Evolutionary conservation across 1,140 invertebrate genomes (phyloP).

Genomic region (Drosophila tropicalis): DNA sequence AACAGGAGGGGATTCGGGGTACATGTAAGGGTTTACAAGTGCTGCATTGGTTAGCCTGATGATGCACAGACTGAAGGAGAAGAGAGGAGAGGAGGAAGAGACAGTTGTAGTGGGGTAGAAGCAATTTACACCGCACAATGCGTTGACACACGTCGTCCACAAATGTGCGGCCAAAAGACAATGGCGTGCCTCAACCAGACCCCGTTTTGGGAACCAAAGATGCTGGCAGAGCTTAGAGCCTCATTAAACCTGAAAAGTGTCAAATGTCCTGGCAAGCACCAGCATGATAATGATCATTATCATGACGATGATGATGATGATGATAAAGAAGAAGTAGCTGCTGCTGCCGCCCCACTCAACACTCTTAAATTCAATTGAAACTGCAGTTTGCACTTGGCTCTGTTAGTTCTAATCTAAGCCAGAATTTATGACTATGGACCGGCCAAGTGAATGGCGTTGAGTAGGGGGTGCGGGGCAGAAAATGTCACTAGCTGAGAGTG

Average conservation of each 20-base stretch:
- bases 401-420: constrained; percentile 62
- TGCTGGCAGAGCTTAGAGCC: constrained; percentile 54
- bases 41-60: constrained; percentile 66
- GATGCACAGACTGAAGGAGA: constrained; percentile 1
- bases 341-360: constrained; percentile 28
- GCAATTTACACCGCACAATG: constrained; percentile 80
- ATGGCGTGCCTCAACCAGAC: constrained; percentile 45
- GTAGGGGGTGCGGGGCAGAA: not conserved
- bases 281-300: constrained; percentile 23
- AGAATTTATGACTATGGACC: constrained; percentile 60
- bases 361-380: constrained; percentile 58
- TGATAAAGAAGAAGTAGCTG: constrained; percentile 19
- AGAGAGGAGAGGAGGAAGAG: not conserved
- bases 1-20: not conserved
- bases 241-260: constrained; percentile 80
- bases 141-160: constrained; percentile 78
- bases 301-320: too few species aligned
- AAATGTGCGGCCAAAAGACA: constrained; percentile 77
- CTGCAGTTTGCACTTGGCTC: constrained; percentile 26
- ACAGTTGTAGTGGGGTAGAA: constrained; percentile 24
- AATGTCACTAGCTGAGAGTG: not conserved
- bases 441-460: not conserved
- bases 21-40: constrained; percentile 41
- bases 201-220: constrained; percentile 21
- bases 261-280: constrained; percentile 61